These are phyloP conservation scores for Zaprionus ornatus DNA, from an alignment of 1,140 invertebrate genomes.

Conservation along the genomic window DNA sequence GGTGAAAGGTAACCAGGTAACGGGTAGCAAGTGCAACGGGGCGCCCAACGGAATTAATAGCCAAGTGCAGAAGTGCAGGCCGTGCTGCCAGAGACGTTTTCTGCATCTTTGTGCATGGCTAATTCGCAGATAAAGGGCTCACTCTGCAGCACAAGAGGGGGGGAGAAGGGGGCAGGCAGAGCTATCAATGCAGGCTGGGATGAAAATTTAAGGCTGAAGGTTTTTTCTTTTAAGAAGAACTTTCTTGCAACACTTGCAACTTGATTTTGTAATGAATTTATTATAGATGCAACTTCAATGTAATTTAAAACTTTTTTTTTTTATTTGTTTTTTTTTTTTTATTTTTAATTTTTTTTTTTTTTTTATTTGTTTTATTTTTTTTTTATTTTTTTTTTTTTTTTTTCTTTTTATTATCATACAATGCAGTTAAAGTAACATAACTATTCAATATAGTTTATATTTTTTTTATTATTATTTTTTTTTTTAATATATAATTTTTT, in stretches of 20 bases:
- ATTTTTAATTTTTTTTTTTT: too few species aligned
- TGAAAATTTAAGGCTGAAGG: neutral
- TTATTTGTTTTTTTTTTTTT: too few species aligned
- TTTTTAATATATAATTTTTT: too few species aligned
- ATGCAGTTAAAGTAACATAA: too few species aligned
- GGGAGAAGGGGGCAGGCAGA: neutral
- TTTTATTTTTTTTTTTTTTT: too few species aligned
- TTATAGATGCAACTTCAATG: too few species aligned
- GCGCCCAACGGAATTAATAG: conserved; percentile 15
- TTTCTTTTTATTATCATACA: too few species aligned
- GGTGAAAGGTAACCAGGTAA: conserved; percentile 18
- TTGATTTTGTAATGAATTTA: too few species aligned
- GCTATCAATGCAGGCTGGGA: neutral
- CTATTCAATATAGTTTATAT: too few species aligned
- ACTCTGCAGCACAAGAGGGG: neutral
- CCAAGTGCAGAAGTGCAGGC: conserved; percentile 4
- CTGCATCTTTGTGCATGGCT: conserved; percentile 20
- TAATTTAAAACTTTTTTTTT: too few species aligned
- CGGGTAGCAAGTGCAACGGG: neutral
- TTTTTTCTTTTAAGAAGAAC: neutral
- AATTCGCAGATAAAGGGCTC: conserved; percentile 5
- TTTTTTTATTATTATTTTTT: too few species aligned
- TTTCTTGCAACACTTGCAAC: neutral
- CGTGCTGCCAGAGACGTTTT: neutral
- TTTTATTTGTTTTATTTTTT: too few species aligned